These are phyloP conservation scores for Oncopeltus fasciatus DNA, from an alignment of 1,140 invertebrate species.

Conservation along the genomic window DNA sequence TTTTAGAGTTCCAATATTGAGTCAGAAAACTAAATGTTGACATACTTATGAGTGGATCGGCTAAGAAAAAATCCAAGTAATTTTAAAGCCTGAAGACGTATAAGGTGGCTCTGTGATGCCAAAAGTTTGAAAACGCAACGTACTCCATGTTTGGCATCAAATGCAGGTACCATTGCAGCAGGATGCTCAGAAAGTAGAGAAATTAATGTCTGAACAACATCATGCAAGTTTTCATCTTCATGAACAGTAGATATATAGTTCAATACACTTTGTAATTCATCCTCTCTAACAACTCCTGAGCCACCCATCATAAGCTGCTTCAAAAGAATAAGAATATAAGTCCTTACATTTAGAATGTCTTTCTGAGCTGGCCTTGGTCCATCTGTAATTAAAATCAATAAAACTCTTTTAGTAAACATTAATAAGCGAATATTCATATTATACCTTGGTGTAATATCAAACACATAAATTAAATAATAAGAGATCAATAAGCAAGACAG, in stretches of 20 bases:
- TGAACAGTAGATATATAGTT: constrained; percentile 61
- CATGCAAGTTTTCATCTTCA: constrained; percentile 95
- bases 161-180: constrained; percentile 94
- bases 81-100: constrained; percentile 89
- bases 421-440: no score
- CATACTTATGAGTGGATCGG: constrained; percentile 86
- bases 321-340: constrained; percentile 88
- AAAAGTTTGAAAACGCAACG: constrained; percentile 93
- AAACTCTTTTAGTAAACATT: no score
- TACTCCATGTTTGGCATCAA: constrained; percentile 92
- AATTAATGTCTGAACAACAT: constrained; percentile 93
- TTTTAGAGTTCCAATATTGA: no score
- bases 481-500: no score
- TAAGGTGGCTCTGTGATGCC: constrained; percentile 85
- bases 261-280: constrained; percentile 93
- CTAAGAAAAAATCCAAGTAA: constrained; percentile 88
- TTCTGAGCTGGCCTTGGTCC: constrained; percentile 84
- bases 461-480: not conserved
- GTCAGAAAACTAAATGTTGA: constrained; percentile 17
- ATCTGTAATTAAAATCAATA: constrained; percentile 49
- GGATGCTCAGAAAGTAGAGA: constrained; percentile 95
- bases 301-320: constrained; percentile 95
- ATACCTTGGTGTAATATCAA: no score
- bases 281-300: constrained; percentile 91
- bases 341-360: constrained; percentile 83